A percentile compares a stretch with the other conserved stretches of the same genome.
These are phyloP conservation scores for Zonitis immaculata DNA, from an alignment of 2,888 invertebrate genomes.

Conservation along the genomic window DNA sequence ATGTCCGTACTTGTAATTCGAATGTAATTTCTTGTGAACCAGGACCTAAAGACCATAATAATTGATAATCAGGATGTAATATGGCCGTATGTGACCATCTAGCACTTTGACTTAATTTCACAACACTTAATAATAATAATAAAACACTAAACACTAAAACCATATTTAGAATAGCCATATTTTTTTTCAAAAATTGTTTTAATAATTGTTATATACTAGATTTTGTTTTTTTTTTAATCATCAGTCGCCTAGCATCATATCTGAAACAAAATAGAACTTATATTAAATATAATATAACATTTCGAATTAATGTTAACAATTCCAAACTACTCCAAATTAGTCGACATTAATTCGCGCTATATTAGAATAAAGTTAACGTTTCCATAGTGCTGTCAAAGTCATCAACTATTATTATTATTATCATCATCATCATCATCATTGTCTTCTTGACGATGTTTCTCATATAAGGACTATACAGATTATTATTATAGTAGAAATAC, in stretches of 20 bases:
- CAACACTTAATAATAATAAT: conserved; percentile 34
- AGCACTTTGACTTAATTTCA: conserved; percentile 43
- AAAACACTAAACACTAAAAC: conserved; percentile 35
- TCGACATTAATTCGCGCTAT: no score
- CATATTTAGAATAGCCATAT: no score
- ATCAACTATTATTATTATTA: not conserved
- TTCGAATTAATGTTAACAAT: no score
- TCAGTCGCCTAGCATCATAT: no score
- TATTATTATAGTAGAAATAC: not conserved
- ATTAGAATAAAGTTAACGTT: not conserved
- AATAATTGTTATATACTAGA: no score
- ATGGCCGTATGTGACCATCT: conserved; percentile 52
- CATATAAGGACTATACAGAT: no score
- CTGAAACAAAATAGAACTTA: no score
- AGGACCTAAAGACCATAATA: conserved; percentile 72
- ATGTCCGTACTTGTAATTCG: conserved; percentile 76
- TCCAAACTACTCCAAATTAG: no score
- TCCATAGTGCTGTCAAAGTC: not conserved
- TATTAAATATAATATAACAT: no score
- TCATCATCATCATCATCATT: not conserved
- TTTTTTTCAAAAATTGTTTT: no score
- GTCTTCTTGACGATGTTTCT: no score
- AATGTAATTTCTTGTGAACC: conserved; percentile 71
- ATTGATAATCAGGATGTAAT: conserved; percentile 53
- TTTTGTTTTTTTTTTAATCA: no score